phyloP scores from a whole-genome alignment of 1,140 invertebrate genomes.

The Magallana gigas region DNA sequence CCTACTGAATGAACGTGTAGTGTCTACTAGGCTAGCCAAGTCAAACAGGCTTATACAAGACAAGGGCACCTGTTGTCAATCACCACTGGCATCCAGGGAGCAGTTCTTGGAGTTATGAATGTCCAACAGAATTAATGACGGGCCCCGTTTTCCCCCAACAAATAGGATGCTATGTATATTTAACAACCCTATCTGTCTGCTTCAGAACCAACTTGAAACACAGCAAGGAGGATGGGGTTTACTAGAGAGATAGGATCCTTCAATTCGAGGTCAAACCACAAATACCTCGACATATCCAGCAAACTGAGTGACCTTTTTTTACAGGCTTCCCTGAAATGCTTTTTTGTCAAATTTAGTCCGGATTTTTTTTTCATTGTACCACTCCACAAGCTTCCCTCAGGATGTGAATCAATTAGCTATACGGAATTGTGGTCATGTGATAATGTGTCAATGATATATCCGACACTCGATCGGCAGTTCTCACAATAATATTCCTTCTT shows the following conservation, averaged over 20 bases:
- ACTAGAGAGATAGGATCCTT: no score
- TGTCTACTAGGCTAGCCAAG: slow-evolving; percentile 28
- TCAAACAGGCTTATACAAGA: slow-evolving; percentile 29
- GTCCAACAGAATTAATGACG: not conserved
- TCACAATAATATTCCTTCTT: no score
- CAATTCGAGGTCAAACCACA: no score
- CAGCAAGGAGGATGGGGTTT: no score
- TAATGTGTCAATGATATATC: slow-evolving; percentile 7
- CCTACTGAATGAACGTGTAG: slow-evolving; percentile 17
- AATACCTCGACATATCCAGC: no score
- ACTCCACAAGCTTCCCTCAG: slow-evolving; percentile 5
- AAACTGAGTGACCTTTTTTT: not conserved
- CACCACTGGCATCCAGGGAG: not conserved
- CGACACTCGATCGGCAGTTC: not conserved
- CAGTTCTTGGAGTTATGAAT: not conserved
- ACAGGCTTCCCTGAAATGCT: not conserved
- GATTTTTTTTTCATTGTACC: not conserved
- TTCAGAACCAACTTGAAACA: no score
- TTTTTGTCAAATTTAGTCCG: not conserved
- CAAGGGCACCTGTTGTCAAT: slow-evolving; percentile 29
- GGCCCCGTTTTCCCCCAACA: not conserved
- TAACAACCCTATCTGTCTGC: not conserved
- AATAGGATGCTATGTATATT: slow-evolving; percentile 6
- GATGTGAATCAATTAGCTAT: slow-evolving; percentile 3
- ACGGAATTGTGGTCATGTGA: not conserved